phyloP scores from a whole-genome alignment of 2,113 vertebrate genomes.

The Rutilus rutilus region DNA sequence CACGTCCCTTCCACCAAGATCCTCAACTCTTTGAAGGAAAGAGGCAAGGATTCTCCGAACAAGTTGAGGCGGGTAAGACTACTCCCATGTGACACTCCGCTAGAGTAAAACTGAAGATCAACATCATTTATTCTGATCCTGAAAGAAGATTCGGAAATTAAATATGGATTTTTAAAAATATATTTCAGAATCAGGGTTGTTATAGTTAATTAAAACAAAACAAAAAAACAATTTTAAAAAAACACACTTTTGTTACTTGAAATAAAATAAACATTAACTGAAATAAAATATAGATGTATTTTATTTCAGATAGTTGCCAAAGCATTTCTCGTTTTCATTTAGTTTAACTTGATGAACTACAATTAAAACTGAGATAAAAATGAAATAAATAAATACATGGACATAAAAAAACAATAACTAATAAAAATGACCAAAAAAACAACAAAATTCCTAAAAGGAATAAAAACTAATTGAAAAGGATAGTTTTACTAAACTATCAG shows the following conservation, averaged over 20 bases:
- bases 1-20: conserved; percentile 89
- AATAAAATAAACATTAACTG: background rate
- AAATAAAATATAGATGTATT: too few species aligned
- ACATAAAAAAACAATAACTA: background rate
- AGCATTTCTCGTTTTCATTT: background rate
- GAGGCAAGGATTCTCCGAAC: conserved; percentile 89
- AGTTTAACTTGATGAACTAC: background rate
- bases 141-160: background rate
- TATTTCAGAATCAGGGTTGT: background rate
- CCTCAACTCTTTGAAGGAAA: conserved; percentile 89
- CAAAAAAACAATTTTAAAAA: background rate
- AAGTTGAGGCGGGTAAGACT: conserved; percentile 89
- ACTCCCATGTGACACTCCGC: background rate
- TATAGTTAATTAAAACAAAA: background rate
- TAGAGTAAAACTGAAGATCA: background rate
- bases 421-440: background rate
- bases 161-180: background rate
- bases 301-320: background rate
- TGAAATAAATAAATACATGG: too few species aligned
- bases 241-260: background rate
- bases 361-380: background rate
- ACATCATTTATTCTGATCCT: too few species aligned
- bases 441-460: background rate
- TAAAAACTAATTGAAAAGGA: background rate
- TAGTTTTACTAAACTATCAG: too few species aligned